Conservation (phyloP, 1,140 invertebrate species). For the Panulirus ornatus region DNA sequence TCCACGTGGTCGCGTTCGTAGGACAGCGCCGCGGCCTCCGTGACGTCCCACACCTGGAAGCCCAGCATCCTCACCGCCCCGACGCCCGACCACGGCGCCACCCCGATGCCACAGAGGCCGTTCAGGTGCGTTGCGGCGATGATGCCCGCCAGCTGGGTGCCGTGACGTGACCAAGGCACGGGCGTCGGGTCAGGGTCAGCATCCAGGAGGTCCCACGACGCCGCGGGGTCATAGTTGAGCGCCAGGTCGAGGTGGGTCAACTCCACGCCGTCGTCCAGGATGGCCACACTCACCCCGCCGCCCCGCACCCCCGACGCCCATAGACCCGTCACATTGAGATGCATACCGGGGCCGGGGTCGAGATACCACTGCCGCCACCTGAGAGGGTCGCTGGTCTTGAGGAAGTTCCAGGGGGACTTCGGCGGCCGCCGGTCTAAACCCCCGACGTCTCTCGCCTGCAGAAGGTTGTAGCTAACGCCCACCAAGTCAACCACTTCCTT, state of each 20-base stretch:
- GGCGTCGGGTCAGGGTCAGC: slow-evolving; percentile 62
- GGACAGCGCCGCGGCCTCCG: slow-evolving; percentile 42
- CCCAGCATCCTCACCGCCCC: slow-evolving; percentile 58
- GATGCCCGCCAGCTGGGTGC: slow-evolving; percentile 77
- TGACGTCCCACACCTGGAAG: slow-evolving; percentile 48
- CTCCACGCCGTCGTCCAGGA: slow-evolving; percentile 93
- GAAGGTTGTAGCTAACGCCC: too few relatives aligned
- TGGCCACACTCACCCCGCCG: slow-evolving; percentile 87
- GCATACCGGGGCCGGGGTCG: slow-evolving; percentile 78
- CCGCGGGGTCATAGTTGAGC: slow-evolving; percentile 83
- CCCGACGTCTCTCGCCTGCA: slow-evolving; percentile 8
- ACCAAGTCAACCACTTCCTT: not conserved
- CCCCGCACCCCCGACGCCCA: slow-evolving; percentile 90
- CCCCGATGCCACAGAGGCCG: slow-evolving; percentile 77
- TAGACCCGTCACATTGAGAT: slow-evolving; percentile 87
- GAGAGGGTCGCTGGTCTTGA: slow-evolving; percentile 35
- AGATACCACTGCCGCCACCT: slow-evolving; percentile 68
- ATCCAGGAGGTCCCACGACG: slow-evolving; percentile 56
- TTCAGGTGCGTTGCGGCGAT: slow-evolving; percentile 77
- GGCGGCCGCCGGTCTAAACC: slow-evolving; percentile 13
- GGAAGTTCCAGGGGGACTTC: slow-evolving; percentile 27
- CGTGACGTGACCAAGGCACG: slow-evolving; percentile 83
- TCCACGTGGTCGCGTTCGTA: slow-evolving; percentile 61
- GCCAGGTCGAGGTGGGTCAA: slow-evolving; percentile 88
- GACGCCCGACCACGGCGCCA: slow-evolving; percentile 75